Base-by-base conservation (phyloP, 2,888 invertebrate species). In the Thymelicus sylvestris region DNA sequence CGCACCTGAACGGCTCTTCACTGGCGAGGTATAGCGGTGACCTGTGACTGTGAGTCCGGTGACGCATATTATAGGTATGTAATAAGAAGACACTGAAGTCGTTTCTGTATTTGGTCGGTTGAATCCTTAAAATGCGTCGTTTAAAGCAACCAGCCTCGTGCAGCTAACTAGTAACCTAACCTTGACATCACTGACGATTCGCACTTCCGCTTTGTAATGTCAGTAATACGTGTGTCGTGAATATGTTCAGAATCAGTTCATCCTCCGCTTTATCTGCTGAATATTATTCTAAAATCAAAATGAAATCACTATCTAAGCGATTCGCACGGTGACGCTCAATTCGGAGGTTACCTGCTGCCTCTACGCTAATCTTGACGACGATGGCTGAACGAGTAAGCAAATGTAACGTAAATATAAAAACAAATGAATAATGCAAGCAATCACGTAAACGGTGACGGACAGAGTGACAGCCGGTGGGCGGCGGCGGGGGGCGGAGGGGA, bases 361-460 rank as follows among this genome's bases (percentile, higher is more conserved):
- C 7, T 55, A 19, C 10, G 50, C 55, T 67, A 61, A 61, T 39
- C 2, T 12, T 24, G 7, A 31, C 24, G n/a, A 44, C 19, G 63
- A 57, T 41, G 19, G 31, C 15, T 24, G 4, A 2, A 64, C 41
- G 10, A 59, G 59, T 59, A 71, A 65, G 61, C 44, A 62, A 62
- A 65, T 59, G 64, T 48, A 19, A 60, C 65, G 65, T 59, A 59
- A 69, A 68, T 63, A 63, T 66, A 72, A 72, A 73, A 65, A 70
- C 73, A 66, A 19, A 57, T 73, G 72, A 74, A 74, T 74, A 72
- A 74, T 74, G 69, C 70, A 74, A 48, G 65, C 72, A 64, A 74
- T 74, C 74, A 72, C 73, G 72, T 68, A 72, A 72, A 61, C 39
- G 70, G 61, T 69, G 73, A 67, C 60, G 57, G 61, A 63, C 57